A percentile compares a stretch with the other conserved stretches of the same genome.
Evolutionary conservation across 2,888 invertebrate genomes (phyloP).

Genomic region (Oegoconia quadripuncta): DNA sequence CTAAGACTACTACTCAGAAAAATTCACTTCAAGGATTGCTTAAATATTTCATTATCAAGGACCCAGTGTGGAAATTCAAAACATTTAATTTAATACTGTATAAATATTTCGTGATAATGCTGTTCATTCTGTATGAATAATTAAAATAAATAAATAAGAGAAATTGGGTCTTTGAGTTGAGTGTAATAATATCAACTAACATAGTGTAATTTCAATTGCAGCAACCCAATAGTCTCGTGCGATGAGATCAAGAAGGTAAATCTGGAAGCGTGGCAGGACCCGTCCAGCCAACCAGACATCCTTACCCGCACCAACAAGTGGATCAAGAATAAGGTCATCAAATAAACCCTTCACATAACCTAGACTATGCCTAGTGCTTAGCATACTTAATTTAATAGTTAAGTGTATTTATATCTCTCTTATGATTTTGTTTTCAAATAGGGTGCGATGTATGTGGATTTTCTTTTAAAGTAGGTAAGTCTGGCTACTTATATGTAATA

Average conservation of each 20-base stretch:
- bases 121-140: too few species aligned
- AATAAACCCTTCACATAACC: conserved; percentile 51
- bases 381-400: not conserved
- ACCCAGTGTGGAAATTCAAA: too few species aligned
- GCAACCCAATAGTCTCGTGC: conserved; percentile 76
- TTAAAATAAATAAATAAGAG: too few species aligned
- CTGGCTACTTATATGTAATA: too few species aligned
- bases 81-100: too few species aligned
- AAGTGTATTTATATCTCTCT: conserved; percentile 2
- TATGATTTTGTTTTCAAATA: not conserved
- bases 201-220: conserved; percentile 40
- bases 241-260: conserved; percentile 68
- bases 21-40: too few species aligned
- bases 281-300: conserved; percentile 57
- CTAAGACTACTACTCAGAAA: too few species aligned
- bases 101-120: too few species aligned
- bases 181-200: not conserved
- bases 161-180: too few species aligned
- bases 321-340: conserved; percentile 63
- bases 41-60: too few species aligned
- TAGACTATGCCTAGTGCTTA: conserved; percentile 3
- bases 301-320: conserved; percentile 67
- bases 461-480: too few species aligned
- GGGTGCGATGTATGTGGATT: not conserved
- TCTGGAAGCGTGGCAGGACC: conserved; percentile 65